These are phyloP conservation scores for Pseudobourletiella spinata DNA, from an alignment of 1,140 invertebrate species.

Conservation along the genomic window DNA sequence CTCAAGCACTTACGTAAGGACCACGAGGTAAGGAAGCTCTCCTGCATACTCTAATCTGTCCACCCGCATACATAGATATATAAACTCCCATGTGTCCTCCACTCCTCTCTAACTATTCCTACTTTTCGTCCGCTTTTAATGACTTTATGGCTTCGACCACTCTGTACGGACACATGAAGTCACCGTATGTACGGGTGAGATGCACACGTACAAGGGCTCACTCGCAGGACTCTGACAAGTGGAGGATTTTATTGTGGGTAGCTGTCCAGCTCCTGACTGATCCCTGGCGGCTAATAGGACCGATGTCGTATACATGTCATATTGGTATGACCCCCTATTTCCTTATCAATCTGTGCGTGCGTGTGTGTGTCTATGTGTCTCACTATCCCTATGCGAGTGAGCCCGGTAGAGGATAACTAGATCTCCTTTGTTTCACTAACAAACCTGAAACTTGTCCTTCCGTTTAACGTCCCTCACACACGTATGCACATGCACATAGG, in stretches of 20 bases:
- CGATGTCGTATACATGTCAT: conserved; percentile 20
- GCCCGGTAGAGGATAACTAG: neutral
- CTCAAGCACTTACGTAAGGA: neutral
- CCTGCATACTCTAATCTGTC: neutral
- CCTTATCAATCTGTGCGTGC: neutral
- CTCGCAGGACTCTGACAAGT: neutral
- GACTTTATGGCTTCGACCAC: conserved; percentile 6
- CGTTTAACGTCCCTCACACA: neutral
- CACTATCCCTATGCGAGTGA: too few species aligned
- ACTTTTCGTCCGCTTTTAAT: neutral
- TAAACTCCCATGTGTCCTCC: neutral
- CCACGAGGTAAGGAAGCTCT: neutral
- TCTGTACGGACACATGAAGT: neutral
- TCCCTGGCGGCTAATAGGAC: neutral
- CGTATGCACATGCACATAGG: too few species aligned
- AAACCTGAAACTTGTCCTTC: neutral
- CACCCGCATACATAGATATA: neutral
- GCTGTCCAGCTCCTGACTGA: neutral
- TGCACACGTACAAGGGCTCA: neutral
- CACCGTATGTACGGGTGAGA: neutral
- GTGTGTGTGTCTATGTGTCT: too few species aligned
- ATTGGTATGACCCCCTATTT: conserved; percentile 1
- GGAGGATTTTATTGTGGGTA: neutral
- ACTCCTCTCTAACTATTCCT: neutral
- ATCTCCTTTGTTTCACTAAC: conserved; percentile 4